Conservation (phyloP, 2,113 vertebrate genomes). For the Cricetomys ansorgei region DNA sequence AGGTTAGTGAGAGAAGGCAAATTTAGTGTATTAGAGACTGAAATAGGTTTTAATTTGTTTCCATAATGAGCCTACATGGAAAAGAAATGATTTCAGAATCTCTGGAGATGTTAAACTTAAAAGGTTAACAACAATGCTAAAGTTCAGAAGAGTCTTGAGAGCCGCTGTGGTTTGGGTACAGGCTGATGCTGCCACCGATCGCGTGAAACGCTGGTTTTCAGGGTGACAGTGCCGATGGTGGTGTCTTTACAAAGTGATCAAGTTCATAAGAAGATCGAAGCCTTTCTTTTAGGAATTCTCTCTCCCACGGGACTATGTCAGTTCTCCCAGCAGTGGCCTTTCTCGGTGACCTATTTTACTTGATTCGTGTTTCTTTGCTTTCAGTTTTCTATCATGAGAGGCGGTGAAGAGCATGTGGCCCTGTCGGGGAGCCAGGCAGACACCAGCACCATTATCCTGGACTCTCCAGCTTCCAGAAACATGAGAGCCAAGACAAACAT, state of each 20-base stretch:
- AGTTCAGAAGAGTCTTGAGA: neutral
- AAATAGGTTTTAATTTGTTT: neutral
- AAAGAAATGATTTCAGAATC: constrained; percentile 2
- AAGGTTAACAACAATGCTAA: neutral
- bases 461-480: neutral
- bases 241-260: too few relatives aligned
- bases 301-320: neutral
- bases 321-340: neutral
- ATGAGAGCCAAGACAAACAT: neutral
- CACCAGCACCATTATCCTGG: too few relatives aligned
- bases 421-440: neutral
- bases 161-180: neutral
- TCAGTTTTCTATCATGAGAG: neutral
- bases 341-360: too few relatives aligned
- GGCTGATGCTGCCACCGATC: neutral
- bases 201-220: neutral
- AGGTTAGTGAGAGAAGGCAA: neutral
- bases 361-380: neutral
- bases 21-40: neutral
- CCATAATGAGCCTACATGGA: neutral
- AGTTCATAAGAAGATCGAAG: neutral
- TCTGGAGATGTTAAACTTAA: constrained; percentile 11
- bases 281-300: neutral
- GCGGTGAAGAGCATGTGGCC: neutral
- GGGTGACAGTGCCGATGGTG: neutral